Evolutionary conservation across 2,888 invertebrate genomes (phyloP), one percentile per base, ranked within the genome.

Genomic region (Junonia oenone): DNA sequence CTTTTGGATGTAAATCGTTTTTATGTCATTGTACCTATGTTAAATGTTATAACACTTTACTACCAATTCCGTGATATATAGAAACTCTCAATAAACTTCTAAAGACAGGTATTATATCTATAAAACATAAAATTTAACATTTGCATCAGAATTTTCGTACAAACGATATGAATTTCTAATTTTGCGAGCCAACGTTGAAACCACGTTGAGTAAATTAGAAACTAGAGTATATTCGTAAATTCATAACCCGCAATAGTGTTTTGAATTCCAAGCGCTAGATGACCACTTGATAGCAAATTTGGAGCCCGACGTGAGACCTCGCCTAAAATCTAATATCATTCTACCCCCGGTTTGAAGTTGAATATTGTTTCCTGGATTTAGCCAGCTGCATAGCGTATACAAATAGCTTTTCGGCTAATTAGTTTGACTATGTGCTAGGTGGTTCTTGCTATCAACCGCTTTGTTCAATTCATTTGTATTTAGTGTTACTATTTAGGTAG

Each of bases 361-460:
- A 29, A 46, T 46, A 46, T 46, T 46, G 46, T 46, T 46, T 46
- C 31, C 46, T 46, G 17, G 15, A 31, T 45, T 45, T 26, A 45
- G 45, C 22, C 45, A 45, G 15, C 27, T 46, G 46, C 9, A 45
- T 48, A 31, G 50, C 27, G 26, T 43, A 11, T 55, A 47, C 55
- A 56, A 56, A 51, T 58, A 56, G 56, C 56, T 58, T 56, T 50
- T 35, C 37, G 35, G 38, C 31, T 49, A 54, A 58, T 61, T 61
- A 54, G 53, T 54, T 56, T 31, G 29, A 22, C 46, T 47, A 47
- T 49, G 46, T 29, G 26, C 43, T n/a, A 8, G n/a, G n/a, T 13
- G 1, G 26, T 26, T 15, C 15, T 15, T 13, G 43, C 43, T 26
- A 22, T 45, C 50, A 13, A 35, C 49, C 55, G 31, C 27, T 43